Base-by-base conservation (phyloP, 2,113 vertebrate species). In the Rutilus rutilus region DNA sequence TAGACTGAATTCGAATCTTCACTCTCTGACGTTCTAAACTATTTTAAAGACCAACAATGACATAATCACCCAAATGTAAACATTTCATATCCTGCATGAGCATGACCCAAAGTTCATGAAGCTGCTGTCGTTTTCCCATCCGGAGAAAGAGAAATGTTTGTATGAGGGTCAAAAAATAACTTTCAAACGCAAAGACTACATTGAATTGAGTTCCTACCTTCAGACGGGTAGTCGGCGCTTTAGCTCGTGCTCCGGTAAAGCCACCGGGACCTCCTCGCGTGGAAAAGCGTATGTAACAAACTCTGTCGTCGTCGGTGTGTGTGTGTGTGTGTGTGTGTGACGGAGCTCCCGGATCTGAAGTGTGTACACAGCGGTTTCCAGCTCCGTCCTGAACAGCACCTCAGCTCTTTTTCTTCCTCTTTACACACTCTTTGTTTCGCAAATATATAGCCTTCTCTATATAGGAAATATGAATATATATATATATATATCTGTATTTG, bases 281-380 rank as follows among this genome's bases (percentile, higher is more conserved):
- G 47, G 9, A 10, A 69, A 23, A 2, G 25, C 45, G 25, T 14
- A 5, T 23, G 42, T 5, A 69, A 82, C 42, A 69, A 69, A 82
- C 80, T 36, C 79, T 2, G 52, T 57, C 15, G 52, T 57, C 39
- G 4, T 4, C n/a, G n/a, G n/a, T 47, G 64, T n/a, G 23, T 5
- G 60, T 1, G 39, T 2, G 78, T 5, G 57, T 3, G 52, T 1
- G 33, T 4, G 10, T 15, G 33, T 6, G 59, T 45, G 6, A 5
- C 27, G 1, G 39, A 73, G 84, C 85, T 90, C 90, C 90, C 86
- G 89, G 93, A 88, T 90, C 86, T 89, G 27, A 27, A 17, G 8
- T 82, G 86, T 47, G 74, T 83, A 62, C 69, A 79, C 23, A 83
- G 83, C 45, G 36, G 57, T 39, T 57, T 42, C 81, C 74, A 69